Percentiles rank a stretch among this genome's conserved stretches.
These are phyloP conservation scores for Metallyticus violacea DNA, from an alignment of 2,888 invertebrate species.

Conservation along the genomic window DNA sequence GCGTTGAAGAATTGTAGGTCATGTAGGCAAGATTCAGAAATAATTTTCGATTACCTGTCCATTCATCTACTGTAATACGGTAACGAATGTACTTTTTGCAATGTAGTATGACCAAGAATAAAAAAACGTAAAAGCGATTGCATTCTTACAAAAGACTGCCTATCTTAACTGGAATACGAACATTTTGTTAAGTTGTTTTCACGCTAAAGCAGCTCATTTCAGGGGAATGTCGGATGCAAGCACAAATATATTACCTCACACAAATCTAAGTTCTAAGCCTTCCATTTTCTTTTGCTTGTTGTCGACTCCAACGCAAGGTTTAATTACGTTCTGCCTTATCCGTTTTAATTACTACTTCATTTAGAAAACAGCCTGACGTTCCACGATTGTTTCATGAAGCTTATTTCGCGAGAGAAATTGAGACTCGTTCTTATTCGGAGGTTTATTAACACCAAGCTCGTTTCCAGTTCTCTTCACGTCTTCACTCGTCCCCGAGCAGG, in stretches of 20 bases:
- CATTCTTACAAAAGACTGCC: background rate
- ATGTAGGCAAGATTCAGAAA: too few species aligned
- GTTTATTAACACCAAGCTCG: background rate
- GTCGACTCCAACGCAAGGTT: background rate
- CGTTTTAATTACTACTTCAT: slow-evolving; percentile 12
- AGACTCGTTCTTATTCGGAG: background rate
- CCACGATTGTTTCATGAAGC: background rate
- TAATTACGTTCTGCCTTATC: slow-evolving; percentile 15
- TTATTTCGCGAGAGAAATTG: background rate
- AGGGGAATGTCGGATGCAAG: background rate
- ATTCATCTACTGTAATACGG: too few species aligned
- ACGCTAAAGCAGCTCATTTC: background rate
- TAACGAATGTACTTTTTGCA: too few species aligned
- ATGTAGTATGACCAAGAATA: too few species aligned
- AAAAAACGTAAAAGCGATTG: background rate
- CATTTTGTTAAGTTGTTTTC: background rate
- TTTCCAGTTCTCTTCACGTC: background rate
- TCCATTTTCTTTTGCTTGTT: slow-evolving; percentile 12
- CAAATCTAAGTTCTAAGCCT: background rate
- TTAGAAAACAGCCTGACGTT: slow-evolving; percentile 5
- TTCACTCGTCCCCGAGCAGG: background rate
- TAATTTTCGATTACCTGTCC: too few species aligned
- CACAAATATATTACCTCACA: background rate
- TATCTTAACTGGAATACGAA: background rate
- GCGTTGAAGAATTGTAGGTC: too few species aligned